These are phyloP conservation scores for Peribatodes rhomboidaria DNA, from an alignment of 2,888 invertebrate species.

Conservation along the genomic window DNA sequence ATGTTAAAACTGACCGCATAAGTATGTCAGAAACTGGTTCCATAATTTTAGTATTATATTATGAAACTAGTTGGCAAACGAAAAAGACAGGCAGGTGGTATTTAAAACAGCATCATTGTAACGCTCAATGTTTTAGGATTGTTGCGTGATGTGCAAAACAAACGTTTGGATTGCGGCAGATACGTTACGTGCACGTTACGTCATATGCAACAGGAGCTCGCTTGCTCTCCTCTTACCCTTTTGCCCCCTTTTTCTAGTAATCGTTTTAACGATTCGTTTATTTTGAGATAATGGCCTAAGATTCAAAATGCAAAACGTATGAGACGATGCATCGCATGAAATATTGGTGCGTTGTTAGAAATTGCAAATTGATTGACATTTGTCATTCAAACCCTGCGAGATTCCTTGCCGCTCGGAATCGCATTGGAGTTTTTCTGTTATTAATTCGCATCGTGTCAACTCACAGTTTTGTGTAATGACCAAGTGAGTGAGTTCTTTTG, in stretches of 20 bases:
- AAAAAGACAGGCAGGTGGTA: neutral
- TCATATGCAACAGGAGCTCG: neutral
- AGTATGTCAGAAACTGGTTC: conserved; percentile 21
- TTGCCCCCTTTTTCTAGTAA: neutral
- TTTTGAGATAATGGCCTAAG: no score
- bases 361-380: no score
- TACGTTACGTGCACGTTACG: neutral
- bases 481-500: no score
- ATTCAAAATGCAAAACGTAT: no score
- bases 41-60: conserved; percentile 12
- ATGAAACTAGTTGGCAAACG: conserved; percentile 6
- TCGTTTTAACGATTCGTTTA: neutral
- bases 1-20: conserved; percentile 13
- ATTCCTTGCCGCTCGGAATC: no score
- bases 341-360: no score
- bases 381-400: no score
- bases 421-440: no score
- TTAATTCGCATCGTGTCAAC: no score
- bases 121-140: conserved; percentile 1
- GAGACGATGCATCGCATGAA: no score
- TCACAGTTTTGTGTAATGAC: no score
- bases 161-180: neutral
- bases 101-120: conserved; percentile 15
- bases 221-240: neutral
- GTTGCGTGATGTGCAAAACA: conserved; percentile 12